A percentile compares a stretch with the other conserved stretches of the same genome.
These are phyloP conservation scores for Nothura maculosa DNA, from an alignment of 2,797 vertebrate genomes.

Conservation along the genomic window DNA sequence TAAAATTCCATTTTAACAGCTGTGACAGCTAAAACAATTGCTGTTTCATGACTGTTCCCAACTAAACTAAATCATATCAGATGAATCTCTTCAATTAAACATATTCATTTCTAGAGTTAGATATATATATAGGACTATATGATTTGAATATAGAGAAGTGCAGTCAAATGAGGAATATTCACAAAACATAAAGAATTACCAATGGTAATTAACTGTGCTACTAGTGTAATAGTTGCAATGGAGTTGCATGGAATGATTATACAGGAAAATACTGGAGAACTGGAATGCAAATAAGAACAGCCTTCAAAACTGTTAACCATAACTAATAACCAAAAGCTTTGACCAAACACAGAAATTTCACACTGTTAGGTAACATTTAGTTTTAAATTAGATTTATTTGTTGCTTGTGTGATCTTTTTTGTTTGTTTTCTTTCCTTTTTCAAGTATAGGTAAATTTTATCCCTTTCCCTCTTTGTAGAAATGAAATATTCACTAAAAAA, in stretches of 20 bases:
- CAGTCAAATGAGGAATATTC: neutral
- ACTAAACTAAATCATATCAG: neutral
- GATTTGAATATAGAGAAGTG: neutral
- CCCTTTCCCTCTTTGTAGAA: neutral
- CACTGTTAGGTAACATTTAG: rapidly evolving
- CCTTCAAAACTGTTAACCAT: neutral
- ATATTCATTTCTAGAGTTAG: neutral
- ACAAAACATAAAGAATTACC: neutral
- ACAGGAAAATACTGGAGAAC: neutral
- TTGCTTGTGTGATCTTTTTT: neutral
- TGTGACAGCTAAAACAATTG: slow-evolving; percentile 21
- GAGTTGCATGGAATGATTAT: rapidly evolving
- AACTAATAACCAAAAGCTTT: neutral
- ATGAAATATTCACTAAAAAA: neutral
- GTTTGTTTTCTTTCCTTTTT: no score
- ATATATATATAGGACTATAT: rapidly evolving
- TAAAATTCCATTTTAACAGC: neutral
- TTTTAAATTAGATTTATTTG: neutral
- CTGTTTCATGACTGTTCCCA: neutral
- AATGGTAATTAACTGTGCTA: neutral
- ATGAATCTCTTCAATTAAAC: neutral
- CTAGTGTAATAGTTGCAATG: neutral
- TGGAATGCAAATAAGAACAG: neutral
- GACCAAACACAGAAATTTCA: neutral
- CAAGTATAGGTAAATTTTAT: neutral